Base-by-base conservation (phyloP, 2,888 invertebrate species). In the Adineta ricciae region DNA sequence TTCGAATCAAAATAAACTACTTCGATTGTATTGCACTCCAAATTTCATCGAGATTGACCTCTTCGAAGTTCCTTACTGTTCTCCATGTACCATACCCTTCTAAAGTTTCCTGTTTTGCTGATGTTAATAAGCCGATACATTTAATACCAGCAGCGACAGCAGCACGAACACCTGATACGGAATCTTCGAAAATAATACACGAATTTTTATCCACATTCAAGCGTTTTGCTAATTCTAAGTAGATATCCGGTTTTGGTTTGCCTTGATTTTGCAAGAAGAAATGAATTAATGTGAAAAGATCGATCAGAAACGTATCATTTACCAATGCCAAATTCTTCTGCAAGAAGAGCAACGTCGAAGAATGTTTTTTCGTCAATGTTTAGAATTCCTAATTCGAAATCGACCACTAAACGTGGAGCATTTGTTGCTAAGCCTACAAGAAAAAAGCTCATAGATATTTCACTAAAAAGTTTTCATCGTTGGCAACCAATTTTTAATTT, bases 281-380 rank as follows among this genome's bases (percentile, higher is more conserved):
- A 36, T 32, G 27, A 32, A 19, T 32, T 16, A 36, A 36, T 32
- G 7, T 64, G n/a, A n/a, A 32, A 0, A 11, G 24, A 56, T n/a
- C 2, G 1, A 56, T 24, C 7, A 27, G 5, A 16, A 64, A 16
- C 19, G n/a, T 2, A 32, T 4, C 27, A 64, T 19, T 32, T 64
- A 64, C 78, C 78, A 78, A 38, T 78, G 11, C 78, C 78, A n/a
- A 78, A 78, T 78, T 78, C 78, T 78, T 78, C 78, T 2, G 78
- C 2, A 4, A 78, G 9, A 41, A 78, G 38, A n/a, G 11, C n/a
- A 41, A 16, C 78, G 41, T 78, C 78, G 41, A 78, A 78, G 14
- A 78, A 78, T 78, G 41, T n/a, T 41, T 78, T 38, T n/a, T 41
- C n/a, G n/a, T 78, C 78, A 24, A 78, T 11, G 19, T 78, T 78